phyloP scores from a whole-genome alignment of 1,140 invertebrate species.

The Metopolophium dirhodum region DNA sequence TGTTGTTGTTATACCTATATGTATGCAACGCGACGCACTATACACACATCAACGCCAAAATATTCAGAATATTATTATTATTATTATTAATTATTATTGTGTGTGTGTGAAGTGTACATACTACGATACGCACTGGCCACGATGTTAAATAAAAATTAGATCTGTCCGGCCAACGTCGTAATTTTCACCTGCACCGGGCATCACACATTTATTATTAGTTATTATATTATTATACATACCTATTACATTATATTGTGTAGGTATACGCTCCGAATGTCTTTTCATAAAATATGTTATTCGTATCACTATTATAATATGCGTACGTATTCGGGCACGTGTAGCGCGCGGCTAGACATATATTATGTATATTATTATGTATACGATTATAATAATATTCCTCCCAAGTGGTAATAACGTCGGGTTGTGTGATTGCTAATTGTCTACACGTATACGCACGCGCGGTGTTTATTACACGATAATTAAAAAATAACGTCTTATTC shows the following conservation, averaged over 20 bases:
- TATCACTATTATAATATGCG: neutral
- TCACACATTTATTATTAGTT: neutral
- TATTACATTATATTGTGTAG: neutral
- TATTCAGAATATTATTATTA: constrained; percentile 3
- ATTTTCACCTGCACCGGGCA: neutral
- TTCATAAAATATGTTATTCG: neutral
- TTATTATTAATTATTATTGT: neutral
- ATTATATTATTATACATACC: neutral
- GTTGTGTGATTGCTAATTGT: neutral
- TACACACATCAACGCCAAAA: neutral
- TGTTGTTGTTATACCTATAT: neutral
- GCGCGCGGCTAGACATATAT: neutral
- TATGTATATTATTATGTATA: neutral
- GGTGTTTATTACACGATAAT: neutral
- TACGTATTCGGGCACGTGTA: neutral
- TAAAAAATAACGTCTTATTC: constrained; percentile 11
- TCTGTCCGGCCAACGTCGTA: neutral
- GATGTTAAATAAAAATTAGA: constrained; percentile 8
- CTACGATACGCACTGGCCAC: neutral
- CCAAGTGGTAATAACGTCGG: neutral
- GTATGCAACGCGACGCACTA: neutral
- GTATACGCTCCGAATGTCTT: neutral
- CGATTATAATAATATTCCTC: neutral
- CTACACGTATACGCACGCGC: neutral
- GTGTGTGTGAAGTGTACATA: neutral